Evolutionary conservation across 92 coral and sea anemone genomes (phyloP), one percentile per base, ranked within the genome.

Genomic region (Palythoa caribaeorum): DNA sequence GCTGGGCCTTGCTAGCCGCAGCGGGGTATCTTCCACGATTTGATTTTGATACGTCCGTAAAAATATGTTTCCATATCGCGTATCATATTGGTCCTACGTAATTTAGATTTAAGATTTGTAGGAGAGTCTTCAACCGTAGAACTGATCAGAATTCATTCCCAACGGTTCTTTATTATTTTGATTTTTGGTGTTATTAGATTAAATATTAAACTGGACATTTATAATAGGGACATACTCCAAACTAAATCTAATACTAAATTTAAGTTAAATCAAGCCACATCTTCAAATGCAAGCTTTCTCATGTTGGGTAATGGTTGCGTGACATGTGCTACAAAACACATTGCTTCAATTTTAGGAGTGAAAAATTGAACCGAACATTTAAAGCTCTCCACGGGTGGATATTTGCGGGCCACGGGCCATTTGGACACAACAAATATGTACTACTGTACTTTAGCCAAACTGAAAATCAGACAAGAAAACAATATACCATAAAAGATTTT

Each of bases 381-480:
- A 36, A 50, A 71, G 76, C 51, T 71, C 76, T 71, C 76, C 2
- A 71, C 76, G 47, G 50, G 51, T 71, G 76, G 52, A 14, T 36
- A 71, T 71, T 71, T 71, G 76, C 76, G 76, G 76, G 50, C 47
- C 48, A 71, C 76, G 76, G 47, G 79, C 44, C 47, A 75, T 75
- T 75, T 75, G 14, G 36, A 75, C 79, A 44, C 79, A 75, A 75
- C 9, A 75, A 47, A 44, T 44, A 75, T 44, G 14, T 47, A 44
- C 79, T 44, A 75, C 79, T 36, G n/a, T 37, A 15, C 52, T 21
- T 73, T 73, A 73, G 38, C 77, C 52, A 73, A 52, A 38, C n/a
- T 37, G 9, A 73, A 73, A 38, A 73, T 73, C 77, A 73, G 53
- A 52, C 77, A 73, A 73, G 52, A 73, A 73, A 73, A 73, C 77